phyloP scores from a whole-genome alignment of 2,113 vertebrate genomes.

The Hypanus sabinus region DNA sequence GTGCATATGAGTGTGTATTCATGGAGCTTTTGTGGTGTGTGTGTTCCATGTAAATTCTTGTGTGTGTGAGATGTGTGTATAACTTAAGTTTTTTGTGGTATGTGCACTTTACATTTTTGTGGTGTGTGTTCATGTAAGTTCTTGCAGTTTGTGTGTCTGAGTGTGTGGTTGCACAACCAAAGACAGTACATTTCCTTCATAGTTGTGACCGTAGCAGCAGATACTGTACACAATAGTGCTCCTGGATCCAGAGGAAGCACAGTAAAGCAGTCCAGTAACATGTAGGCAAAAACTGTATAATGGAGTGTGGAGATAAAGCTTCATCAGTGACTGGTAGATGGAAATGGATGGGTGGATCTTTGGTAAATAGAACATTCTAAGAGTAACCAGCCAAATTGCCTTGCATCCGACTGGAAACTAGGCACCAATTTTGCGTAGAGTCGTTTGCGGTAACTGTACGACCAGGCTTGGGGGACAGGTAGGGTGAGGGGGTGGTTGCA shows the following conservation, averaged over 20 bases:
- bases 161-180: background rate
- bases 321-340: slow-evolving; percentile 16
- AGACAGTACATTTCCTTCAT: background rate
- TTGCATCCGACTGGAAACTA: background rate
- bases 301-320: background rate
- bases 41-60: background rate
- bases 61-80: background rate
- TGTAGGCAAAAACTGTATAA: background rate
- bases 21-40: background rate
- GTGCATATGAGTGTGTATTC: too few relatives aligned
- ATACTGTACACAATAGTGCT: slow-evolving; percentile 1
- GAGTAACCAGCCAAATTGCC: background rate
- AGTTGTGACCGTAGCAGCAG: slow-evolving; percentile 1
- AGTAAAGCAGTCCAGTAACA: background rate
- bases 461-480: background rate
- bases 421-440: background rate
- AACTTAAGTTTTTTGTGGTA: too few relatives aligned
- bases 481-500: too few relatives aligned
- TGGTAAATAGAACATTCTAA: slow-evolving; percentile 17
- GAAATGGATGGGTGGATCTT: background rate
- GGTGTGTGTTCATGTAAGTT: background rate
- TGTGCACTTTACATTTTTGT: too few relatives aligned
- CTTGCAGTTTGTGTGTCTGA: background rate
- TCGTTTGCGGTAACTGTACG: background rate
- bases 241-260: background rate